Base-by-base conservation (phyloP, 2,888 invertebrate genomes). In the Melipona bicolor region DNA sequence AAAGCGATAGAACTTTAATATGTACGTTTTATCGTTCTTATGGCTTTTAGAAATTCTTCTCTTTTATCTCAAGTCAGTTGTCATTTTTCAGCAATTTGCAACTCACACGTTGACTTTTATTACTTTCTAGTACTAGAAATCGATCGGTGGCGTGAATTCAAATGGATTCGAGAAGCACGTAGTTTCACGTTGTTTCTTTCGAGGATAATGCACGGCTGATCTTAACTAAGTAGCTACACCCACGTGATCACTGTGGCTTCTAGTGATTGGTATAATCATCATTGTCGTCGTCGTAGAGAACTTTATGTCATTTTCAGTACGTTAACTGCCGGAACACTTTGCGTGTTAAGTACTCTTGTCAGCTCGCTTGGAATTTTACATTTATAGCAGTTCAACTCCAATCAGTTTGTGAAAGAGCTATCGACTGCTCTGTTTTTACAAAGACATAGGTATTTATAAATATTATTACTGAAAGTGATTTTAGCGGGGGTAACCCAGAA, bases 31-130 rank as follows among this genome's bases (percentile, higher is more conserved):
- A 56, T 17, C 36, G 13, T 3, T 59, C 59, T 59, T 43, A 11
- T 5, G 24, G 36, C 17, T 19, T 43, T 36, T 2, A 0, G 52
- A 69, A 59, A 11, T 24, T 49, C 11, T 17, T 67, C 11, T 9
- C 32, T 4, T 17, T 24, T 24, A 9, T 9, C 24, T 27, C 6
- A 5, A 15, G 9, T 21, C 4, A 5, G 11, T 13, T 32, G 21
- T 21, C 19, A 52, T 64, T 27, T 73, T 50, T 50, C 17, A 61
- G 69, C n/a, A 61, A 81, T 77, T 72, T 32, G 75, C 62, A 50
- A 50, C 17, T 50, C 13, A 50, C 49, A 27, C 59, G 49, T 32
- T 52, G 56, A 52, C 24, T 36, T 36, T 36, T 36, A 36, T 36
- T 36, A 36, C 6, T 11, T 43, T 43, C 9, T 43, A 43, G 9